Percentiles rank a stretch among this genome's conserved stretches.
These are phyloP conservation scores for Drosophila oshimai DNA, from an alignment of 1,140 invertebrate species.

Conservation along the genomic window DNA sequence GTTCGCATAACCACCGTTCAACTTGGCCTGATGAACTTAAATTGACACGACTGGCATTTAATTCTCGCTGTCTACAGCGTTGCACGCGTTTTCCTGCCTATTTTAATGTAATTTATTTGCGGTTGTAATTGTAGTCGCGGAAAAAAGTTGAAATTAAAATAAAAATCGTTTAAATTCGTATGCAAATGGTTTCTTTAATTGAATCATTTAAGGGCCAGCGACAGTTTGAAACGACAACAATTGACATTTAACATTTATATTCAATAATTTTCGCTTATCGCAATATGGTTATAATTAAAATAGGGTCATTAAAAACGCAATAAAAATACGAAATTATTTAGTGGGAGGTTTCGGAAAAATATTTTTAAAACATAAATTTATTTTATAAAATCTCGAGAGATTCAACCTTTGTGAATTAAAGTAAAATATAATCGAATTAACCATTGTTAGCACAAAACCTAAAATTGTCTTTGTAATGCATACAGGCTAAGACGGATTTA, in stretches of 20 bases:
- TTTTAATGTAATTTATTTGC: constrained; percentile 78
- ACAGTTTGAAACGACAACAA: constrained; percentile 19
- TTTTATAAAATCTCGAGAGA: too few relatives aligned
- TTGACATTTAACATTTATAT: constrained; percentile 60
- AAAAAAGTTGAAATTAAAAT: constrained; percentile 23
- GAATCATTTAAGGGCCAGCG: constrained; percentile 60
- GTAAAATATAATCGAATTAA: not conserved
- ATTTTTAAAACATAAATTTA: not conserved
- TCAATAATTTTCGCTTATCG: constrained; percentile 73
- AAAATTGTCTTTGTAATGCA: not conserved
- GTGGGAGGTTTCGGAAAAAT: not conserved
- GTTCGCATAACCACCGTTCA: constrained; percentile 15
- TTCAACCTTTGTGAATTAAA: too few relatives aligned
- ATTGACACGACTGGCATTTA: constrained; percentile 63
- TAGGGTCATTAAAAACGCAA: constrained; percentile 22
- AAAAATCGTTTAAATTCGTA: constrained; percentile 38
- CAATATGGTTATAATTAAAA: constrained; percentile 55
- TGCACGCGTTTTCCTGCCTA: constrained; percentile 41
- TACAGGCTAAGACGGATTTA: not conserved
- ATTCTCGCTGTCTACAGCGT: constrained; percentile 29
- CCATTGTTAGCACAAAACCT: not conserved
- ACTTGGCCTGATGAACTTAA: constrained; percentile 64
- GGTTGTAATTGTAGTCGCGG: constrained; percentile 59
- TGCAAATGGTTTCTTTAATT: constrained; percentile 79
- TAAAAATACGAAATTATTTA: constrained; percentile 27